Evolutionary conservation across 2,113 vertebrate genomes (phyloP).

Genomic region (Apteryx mantelli): DNA sequence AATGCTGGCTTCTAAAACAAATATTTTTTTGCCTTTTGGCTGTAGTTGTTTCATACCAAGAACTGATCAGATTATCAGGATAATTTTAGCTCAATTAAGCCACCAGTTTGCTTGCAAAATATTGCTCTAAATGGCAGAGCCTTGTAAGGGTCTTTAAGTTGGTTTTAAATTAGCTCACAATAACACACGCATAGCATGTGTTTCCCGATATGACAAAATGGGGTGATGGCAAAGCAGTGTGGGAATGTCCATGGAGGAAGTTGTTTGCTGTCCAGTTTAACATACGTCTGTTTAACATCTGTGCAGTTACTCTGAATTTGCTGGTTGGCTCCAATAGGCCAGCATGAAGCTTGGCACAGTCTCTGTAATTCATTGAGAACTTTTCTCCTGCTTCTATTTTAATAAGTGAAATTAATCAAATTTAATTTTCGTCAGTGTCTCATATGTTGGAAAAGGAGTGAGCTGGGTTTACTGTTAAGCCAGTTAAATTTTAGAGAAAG

Average conservation of each 20-base stretch:
- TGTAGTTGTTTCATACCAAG: neutral
- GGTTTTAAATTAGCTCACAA: neutral
- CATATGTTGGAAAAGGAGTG: neutral
- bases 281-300: neutral
- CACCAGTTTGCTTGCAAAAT: neutral
- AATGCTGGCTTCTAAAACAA: neutral
- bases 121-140: neutral
- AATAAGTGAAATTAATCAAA: neutral
- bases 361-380: neutral
- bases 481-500: neutral
- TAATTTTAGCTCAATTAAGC: neutral
- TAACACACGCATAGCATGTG: accelerated
- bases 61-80: neutral
- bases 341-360: neutral
- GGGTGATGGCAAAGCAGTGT: neutral
- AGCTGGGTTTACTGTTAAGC: neutral
- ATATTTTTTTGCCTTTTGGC: neutral
- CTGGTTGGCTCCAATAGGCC: neutral
- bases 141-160: neutral
- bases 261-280: neutral
- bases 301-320: neutral
- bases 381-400: neutral
- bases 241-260: neutral
- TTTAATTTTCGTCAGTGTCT: neutral
- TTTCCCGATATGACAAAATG: neutral